Base-by-base conservation (phyloP, 2,888 invertebrate genomes). In the Rhimphoctona megacephalus region DNA sequence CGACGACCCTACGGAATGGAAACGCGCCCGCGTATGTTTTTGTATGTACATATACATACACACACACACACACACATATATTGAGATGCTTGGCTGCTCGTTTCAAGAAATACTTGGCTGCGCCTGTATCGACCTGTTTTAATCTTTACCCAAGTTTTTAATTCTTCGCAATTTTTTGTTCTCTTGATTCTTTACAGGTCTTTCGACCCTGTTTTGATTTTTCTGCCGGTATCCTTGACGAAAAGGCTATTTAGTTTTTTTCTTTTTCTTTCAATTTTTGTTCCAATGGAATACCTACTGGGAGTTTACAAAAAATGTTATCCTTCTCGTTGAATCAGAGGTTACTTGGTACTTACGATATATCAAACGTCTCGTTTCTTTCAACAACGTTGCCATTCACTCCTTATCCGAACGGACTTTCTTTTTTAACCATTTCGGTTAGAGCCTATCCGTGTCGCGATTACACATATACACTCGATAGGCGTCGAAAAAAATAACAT, bases 1-100 rank as follows among this genome's bases (percentile, higher is more conserved):
- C 80, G 80, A 86, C 87, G 86, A 88, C 85, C 88, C 86, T 87
- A 87, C 39, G 83, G 72, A 69, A 79, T 69, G 64, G 78, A 70
- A 81, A 64, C 67, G 61, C 67, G 46, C 52, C 39, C 81, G 66
- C 82, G 82, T 83, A 73, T 85, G 64, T 81, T 73, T 83, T 39
- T 67, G 30, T 72, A 70, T 67, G 77, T 76, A 80, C 52, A 43
- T 76, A 74, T 64, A 54, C 52, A 19, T 54, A 30, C 33, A 25
- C 17, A 61, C 30, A 30, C 61, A 43, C 17, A n/a, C 9, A 19
- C 30, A 19, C 30, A 30, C 25, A 25, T 36, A 36, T 36, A 36
- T 46, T 77, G 61, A 64, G 82, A 76, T 39, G 74, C 70, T 82
- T 64, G n/a, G 72, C 70, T 72, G 57, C 33, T 39, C 64, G 46